Base-by-base conservation (phyloP, 2,797 vertebrate genomes). In the Artibeus jamaicensis region DNA sequence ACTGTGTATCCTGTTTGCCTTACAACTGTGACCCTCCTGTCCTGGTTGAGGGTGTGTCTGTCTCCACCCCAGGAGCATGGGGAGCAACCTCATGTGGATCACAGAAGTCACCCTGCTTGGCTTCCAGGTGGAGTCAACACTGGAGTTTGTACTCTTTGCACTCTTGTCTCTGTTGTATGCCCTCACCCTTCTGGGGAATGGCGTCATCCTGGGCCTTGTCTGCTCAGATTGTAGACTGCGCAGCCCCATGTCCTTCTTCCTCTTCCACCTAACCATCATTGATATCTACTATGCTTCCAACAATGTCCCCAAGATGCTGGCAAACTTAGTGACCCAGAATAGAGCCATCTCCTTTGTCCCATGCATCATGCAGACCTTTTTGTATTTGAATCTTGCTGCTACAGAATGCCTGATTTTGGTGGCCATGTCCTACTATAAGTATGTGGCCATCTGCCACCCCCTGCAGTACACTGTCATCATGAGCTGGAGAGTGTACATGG, bases 71-170 rank as follows among this genome's bases (percentile, higher is more conserved):
- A 88, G 34, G n/a, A 73, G 10, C 48, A 94, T 95, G 94, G 46
- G 7, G 22, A 2, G 2, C 39, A 97, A 97, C 8, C 59, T 85
- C 53, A 95, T 93, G 0, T 15, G 34, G 59, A 46, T 97, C 79
- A 85, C 59, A 11, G 94, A 96, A 29, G n/a, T 96, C 68, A 93
- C 11, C 26, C 71, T 96, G n/a, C 62, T 96, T 57, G 96, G 96
- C 32, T 96, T 97, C 29, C 88, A 81, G 29, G 76, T 50, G 0
- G 8, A 50, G 4, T 46, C 71, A 2, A 5, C 73, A 3, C 53
- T 95, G 50, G 29, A 92, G 26, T 1, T 24, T 4, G 16, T 94
- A 12, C 89, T 97, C 18, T 96, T 94, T 81, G 84, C 65, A 1
- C 34, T 97, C 21, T 97, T 96, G 46, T 92, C 67, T n/a, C n/a